Evolutionary conservation across 2,113 vertebrate species (phyloP), one percentile per base, ranked within the genome.

Genomic region (Rattus norvegicus): DNA sequence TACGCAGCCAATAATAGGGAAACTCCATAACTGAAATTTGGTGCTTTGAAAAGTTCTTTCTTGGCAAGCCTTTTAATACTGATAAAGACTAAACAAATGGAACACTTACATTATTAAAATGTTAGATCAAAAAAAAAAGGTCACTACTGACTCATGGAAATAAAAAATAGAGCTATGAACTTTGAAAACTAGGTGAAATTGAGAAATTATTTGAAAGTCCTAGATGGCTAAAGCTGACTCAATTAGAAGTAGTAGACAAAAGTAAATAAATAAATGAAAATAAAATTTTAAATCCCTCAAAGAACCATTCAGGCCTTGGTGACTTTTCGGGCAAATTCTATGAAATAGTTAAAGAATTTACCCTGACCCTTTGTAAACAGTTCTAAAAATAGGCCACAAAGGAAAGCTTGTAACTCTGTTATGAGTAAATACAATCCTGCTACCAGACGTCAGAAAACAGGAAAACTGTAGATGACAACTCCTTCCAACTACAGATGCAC

Each of bases 121-220:
- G 26, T 88, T 39, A 85, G 39, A 47, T 65, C 26, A 65, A 19
- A 80, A 61, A 84, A 10, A 59, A 47, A 56, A 84, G 24, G 24
- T 95, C 28, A 69, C 28, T 88, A 33, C 47, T 94, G 54, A 80
- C 54, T 47, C 95, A 59, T 1, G 79, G 84, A 67, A 95, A 83
- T 90, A 49, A 95, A 72, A 12, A 92, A 59, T 5, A 73, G 19
- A 72, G 47, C 43, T 52, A 89, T 65, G 56, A 95, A 94, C 75
- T 93, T 93, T 84, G 47, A 20, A 79, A 88, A 79, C 49, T 63
- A 65, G 14, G 67, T 95, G 43, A 96, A 95, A 95, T 70, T 69
- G 43, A 39, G 49, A 92, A 49, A 39, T 95, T 70, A 77, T 90
- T 88, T 63, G 47, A 63, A 93, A 88, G 65, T 52, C 12, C 14